Conservation (phyloP, 2,888 invertebrate species). For the Heliconius aoede region DNA sequence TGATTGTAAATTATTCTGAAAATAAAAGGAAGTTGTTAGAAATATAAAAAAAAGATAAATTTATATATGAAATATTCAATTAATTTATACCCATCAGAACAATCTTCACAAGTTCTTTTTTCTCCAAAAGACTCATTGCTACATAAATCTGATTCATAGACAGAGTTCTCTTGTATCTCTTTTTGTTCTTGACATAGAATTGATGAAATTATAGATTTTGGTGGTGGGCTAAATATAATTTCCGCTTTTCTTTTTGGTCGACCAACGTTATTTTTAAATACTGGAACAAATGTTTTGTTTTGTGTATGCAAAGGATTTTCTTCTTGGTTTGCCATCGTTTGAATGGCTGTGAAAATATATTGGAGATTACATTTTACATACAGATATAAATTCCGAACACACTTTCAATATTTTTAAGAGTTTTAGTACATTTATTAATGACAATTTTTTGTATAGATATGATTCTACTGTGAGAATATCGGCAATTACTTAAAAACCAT, state of each 20-base stretch:
- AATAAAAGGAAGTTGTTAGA: constrained; percentile 42
- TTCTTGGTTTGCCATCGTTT: constrained; percentile 50
- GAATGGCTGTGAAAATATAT: constrained; percentile 24
- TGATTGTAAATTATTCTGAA: constrained; percentile 64
- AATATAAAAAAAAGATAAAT: constrained; percentile 2
- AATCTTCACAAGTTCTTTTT: constrained; percentile 27
- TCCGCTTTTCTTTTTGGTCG: constrained; percentile 60
- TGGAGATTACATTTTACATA: not conserved
- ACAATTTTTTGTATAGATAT: not conserved
- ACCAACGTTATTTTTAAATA: constrained; percentile 53
- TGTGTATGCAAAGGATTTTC: constrained; percentile 58
- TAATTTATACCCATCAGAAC: constrained; percentile 35
- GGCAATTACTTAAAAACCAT: not conserved
- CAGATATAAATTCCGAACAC: not conserved
- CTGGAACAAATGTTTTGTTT: constrained; percentile 26
- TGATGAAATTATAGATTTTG: constrained; percentile 67
- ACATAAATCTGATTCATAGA: not conserved
- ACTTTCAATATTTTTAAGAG: not conserved
- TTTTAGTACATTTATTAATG: not conserved
- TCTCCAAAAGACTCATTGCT: not conserved
- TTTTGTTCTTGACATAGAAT: constrained; percentile 55
- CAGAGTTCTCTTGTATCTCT: not conserved
- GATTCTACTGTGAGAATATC: not conserved
- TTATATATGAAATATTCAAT: constrained; percentile 11
- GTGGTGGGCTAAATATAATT: constrained; percentile 64